Evolutionary conservation across 2,113 vertebrate genomes (phyloP).

Genomic region (Sapajus apella): DNA sequence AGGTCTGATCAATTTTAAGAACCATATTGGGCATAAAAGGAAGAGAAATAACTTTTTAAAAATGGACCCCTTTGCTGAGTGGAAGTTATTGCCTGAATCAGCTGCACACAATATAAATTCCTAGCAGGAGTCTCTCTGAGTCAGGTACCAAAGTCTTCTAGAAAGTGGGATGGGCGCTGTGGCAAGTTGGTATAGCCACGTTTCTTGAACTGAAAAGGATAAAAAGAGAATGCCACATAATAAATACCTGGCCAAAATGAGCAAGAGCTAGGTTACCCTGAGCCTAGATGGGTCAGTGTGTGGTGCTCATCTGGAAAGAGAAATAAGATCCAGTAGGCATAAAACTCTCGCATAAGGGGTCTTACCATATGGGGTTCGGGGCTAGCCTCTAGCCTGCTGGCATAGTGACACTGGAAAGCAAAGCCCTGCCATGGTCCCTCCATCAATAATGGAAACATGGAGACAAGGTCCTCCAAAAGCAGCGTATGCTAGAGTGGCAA

Average conservation of each 20-base stretch:
- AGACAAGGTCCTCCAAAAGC: neutral
- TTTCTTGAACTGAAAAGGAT: neutral
- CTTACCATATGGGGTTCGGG: neutral
- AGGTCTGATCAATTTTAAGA: neutral
- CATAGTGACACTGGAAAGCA: neutral
- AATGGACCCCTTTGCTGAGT: neutral
- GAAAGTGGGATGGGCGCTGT: neutral
- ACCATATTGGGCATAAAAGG: neutral
- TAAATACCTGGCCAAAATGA: neutral
- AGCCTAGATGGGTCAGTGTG: neutral
- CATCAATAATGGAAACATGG: neutral
- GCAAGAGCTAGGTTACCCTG: neutral
- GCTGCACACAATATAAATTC: neutral
- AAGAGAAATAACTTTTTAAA: neutral
- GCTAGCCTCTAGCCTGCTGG: neutral
- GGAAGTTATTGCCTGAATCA: neutral
- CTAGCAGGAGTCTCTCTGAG: neutral
- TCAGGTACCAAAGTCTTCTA: neutral
- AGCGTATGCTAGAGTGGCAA: fast-evolving
- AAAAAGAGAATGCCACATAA: neutral
- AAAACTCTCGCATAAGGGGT: neutral
- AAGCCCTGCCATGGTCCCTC: neutral
- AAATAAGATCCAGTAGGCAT: neutral
- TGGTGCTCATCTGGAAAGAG: neutral
- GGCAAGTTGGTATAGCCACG: neutral